phyloP scores from a whole-genome alignment of 2,113 vertebrate genomes.

The Crotalus horridus region DNA sequence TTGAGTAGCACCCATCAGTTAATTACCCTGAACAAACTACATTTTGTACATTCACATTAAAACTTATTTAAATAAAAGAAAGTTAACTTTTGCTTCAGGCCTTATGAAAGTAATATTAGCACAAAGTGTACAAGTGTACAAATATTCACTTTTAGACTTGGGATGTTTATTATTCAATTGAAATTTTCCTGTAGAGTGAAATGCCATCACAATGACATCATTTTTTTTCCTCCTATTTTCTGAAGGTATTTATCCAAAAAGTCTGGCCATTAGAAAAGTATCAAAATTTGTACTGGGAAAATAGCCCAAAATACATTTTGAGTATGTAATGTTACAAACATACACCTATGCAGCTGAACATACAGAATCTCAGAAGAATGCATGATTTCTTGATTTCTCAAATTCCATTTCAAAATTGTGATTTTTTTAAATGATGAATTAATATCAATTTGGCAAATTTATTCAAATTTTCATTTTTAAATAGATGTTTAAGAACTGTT shows the following conservation, averaged over 20 bases:
- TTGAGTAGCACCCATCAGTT: conserved; percentile 55
- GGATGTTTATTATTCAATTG: conserved; percentile 47
- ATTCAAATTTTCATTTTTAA: conserved; percentile 20
- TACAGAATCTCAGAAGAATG: not conserved
- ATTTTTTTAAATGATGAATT: not conserved
- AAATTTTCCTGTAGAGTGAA: conserved; percentile 52
- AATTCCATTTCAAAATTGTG: not conserved
- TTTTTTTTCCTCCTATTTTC: conserved; percentile 42
- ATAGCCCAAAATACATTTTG: not conserved
- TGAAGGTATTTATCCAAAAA: not conserved
- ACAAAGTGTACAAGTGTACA: conserved; percentile 48
- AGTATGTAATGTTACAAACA: not conserved
- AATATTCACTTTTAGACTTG: conserved; percentile 46
- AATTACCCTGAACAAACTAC: conserved; percentile 37
- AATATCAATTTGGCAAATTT: conserved; percentile 19
- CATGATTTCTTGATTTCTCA: not conserved
- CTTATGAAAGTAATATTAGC: not conserved
- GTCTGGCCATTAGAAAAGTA: not conserved
- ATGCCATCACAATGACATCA: conserved; percentile 40
- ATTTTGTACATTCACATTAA: conserved; percentile 41
- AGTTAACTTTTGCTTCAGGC: not conserved
- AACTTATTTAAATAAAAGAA: conserved; percentile 11
- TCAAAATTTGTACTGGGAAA: not conserved
- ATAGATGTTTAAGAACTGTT: conserved; percentile 5
- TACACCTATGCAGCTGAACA: not conserved